phyloP scores from a whole-genome alignment of 2,113 vertebrate species.

The Notothenia rossii region DNA sequence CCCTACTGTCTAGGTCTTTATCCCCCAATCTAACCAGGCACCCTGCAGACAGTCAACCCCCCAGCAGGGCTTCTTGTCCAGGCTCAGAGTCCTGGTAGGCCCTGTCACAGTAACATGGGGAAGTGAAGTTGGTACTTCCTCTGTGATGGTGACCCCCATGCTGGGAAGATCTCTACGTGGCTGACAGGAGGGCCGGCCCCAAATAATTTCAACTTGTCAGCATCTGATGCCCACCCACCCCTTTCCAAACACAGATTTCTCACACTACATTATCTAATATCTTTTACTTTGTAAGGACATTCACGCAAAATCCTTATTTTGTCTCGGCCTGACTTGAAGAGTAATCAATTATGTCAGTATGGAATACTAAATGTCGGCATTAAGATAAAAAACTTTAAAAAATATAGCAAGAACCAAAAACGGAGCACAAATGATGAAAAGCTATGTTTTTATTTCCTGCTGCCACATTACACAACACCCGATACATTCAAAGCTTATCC shows the following conservation, averaged over 20 bases:
- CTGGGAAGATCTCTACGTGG: constrained; percentile 82
- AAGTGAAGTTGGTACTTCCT: constrained; percentile 88
- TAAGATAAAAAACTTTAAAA: neutral
- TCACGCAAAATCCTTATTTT: neutral
- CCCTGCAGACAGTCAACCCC: constrained; percentile 57
- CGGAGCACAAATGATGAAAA: neutral
- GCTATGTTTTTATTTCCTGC: neutral
- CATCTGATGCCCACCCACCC: constrained; percentile 38
- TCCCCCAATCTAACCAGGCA: constrained; percentile 54
- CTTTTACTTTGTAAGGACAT: neutral
- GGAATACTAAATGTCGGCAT: neutral
- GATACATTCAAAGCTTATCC: neutral
- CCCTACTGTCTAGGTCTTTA: constrained; percentile 69
- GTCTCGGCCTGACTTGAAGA: neutral
- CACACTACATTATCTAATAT: neutral
- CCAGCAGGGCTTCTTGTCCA: constrained; percentile 76
- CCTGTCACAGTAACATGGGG: constrained; percentile 81
- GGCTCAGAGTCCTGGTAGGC: constrained; percentile 75
- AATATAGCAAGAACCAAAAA: neutral
- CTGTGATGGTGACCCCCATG: constrained; percentile 82
- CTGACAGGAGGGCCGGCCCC: constrained; percentile 79
- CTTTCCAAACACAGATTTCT: constrained; percentile 11
- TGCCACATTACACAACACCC: neutral
- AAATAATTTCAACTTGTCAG: constrained; percentile 63
- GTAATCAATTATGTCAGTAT: neutral